Conservation (phyloP, 2,888 invertebrate genomes). For the Strigamia transsilvanica region DNA sequence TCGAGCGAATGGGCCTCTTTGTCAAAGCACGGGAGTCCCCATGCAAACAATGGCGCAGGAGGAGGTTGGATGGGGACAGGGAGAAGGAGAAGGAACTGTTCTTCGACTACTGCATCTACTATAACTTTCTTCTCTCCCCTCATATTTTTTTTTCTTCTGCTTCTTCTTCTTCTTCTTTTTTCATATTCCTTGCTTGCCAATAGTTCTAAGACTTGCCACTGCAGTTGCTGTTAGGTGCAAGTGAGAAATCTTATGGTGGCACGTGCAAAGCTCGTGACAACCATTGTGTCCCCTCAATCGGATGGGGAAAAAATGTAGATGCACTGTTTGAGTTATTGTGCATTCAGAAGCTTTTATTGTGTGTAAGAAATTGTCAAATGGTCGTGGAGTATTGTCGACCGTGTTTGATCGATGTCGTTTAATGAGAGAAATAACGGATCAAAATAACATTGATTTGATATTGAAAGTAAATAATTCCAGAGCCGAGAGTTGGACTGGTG, state of each 20-base stretch:
- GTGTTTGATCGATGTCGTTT: too few relatives aligned
- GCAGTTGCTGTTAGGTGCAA: background rate
- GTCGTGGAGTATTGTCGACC: too few relatives aligned
- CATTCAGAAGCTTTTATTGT: background rate
- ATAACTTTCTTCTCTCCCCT: background rate
- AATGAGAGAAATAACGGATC: too few relatives aligned
- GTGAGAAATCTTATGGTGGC: constrained; percentile 4
- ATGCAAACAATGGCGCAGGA: constrained; percentile 15
- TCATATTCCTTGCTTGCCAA: background rate
- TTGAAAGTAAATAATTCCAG: too few relatives aligned
- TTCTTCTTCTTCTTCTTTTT: background rate
- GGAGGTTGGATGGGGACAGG: background rate
- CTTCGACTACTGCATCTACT: constrained; percentile 10
- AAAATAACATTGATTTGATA: too few relatives aligned
- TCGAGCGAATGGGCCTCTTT: constrained; percentile 8
- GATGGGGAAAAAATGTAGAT: background rate
- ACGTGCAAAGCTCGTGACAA: constrained; percentile 15
- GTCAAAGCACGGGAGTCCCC: constrained; percentile 38
- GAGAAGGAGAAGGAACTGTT: background rate
- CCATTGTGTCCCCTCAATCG: background rate
- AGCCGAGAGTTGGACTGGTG: too few relatives aligned
- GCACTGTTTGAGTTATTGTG: background rate
- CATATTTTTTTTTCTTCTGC: background rate
- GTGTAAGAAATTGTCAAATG: background rate
- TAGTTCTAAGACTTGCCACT: constrained; percentile 4